phyloP scores from a whole-genome alignment of 2,888 invertebrate species.

The Chromoteleia sp. region DNA sequence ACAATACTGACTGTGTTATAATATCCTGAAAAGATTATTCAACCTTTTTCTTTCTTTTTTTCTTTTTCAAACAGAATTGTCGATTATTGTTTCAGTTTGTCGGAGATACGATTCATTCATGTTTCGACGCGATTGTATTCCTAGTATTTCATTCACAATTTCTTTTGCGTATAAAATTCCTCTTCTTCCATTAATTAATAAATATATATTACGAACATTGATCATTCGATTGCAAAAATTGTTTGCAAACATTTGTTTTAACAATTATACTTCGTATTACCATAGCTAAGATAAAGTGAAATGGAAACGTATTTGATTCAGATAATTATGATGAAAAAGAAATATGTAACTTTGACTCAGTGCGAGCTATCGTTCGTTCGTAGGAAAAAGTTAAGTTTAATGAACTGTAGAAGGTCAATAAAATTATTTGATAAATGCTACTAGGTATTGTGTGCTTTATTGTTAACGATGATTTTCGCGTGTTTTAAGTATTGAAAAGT shows the following conservation, averaged over 20 bases:
- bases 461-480: too few species aligned
- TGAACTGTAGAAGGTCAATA: slow-evolving; percentile 36
- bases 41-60: neutral
- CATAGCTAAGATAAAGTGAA: neutral
- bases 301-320: neutral
- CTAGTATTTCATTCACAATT: too few species aligned
- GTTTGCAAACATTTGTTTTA: too few species aligned
- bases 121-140: neutral
- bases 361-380: slow-evolving; percentile 19
- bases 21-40: slow-evolving; percentile 52
- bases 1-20: slow-evolving; percentile 53
- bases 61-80: slow-evolving; percentile 16
- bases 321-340: slow-evolving; percentile 19
- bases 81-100: slow-evolving; percentile 2
- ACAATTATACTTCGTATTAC: too few species aligned
- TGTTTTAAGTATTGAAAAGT: too few species aligned
- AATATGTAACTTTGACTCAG: slow-evolving; percentile 32
- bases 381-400: slow-evolving; percentile 33
- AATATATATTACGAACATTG: too few species aligned
- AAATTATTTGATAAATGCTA: slow-evolving; percentile 33
- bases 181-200: too few species aligned
- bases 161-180: too few species aligned
- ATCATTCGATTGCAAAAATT: too few species aligned
- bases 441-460: neutral
- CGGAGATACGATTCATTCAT: neutral